Evolutionary conservation across 2,797 vertebrate species (phyloP).

Genomic region (Pygocentrus nattereri): DNA sequence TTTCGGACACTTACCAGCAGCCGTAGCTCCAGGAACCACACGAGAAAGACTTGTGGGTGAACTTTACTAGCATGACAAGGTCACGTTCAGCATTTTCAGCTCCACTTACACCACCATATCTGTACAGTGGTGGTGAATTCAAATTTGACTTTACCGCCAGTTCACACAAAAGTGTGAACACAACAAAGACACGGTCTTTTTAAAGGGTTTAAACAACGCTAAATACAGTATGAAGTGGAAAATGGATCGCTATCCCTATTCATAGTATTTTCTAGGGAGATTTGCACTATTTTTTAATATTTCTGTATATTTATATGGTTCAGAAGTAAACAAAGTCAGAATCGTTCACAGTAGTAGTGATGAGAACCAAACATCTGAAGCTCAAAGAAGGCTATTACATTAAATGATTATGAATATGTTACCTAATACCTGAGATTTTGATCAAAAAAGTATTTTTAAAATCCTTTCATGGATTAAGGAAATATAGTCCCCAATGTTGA

Average conservation of each 20-base stretch:
- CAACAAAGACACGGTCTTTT: not conserved
- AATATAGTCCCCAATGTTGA: not conserved
- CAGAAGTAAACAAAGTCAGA: too few species aligned
- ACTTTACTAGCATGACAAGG: not conserved
- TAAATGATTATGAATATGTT: not conserved
- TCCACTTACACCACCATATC: not conserved
- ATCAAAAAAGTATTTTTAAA: not conserved
- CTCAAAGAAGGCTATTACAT: too few species aligned
- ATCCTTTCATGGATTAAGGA: not conserved
- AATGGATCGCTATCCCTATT: too few species aligned
- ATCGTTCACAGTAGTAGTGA: too few species aligned
- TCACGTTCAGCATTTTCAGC: conserved; percentile 7
- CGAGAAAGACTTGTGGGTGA: not conserved
- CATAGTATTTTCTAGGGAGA: not conserved
- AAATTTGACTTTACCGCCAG: not conserved
- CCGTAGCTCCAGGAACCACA: not conserved
- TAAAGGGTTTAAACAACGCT: not conserved
- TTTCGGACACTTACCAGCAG: not conserved
- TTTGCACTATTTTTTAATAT: too few species aligned
- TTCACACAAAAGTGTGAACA: not conserved
- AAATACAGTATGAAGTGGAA: too few species aligned
- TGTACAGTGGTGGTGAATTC: not conserved
- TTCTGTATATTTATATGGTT: not conserved
- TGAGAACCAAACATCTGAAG: too few species aligned
- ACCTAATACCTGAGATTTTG: not conserved